Conservation (phyloP, 2,113 vertebrate genomes). For the Burhinus bistriatus region DNA sequence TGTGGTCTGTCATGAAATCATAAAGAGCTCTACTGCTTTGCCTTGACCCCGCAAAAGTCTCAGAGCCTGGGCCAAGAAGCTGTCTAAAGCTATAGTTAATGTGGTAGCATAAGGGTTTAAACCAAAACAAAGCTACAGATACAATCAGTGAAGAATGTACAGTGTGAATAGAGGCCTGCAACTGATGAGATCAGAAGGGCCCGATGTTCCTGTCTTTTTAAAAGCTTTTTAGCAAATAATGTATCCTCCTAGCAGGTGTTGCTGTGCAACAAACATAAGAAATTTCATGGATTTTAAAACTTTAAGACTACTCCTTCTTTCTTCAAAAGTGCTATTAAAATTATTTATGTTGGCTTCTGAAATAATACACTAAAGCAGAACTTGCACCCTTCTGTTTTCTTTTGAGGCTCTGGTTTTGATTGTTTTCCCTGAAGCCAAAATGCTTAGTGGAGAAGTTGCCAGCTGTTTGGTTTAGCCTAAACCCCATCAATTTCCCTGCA, state of each 20-base stretch:
- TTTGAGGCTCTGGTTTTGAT: neutral
- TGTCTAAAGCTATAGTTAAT: constrained; percentile 31
- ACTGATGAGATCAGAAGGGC: neutral
- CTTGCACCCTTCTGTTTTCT: neutral
- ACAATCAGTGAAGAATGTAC: neutral
- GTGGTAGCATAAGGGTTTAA: neutral
- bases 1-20: constrained; percentile 57
- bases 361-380: neutral
- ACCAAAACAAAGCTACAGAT: constrained; percentile 15
- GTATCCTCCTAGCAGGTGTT: neutral
- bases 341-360: neutral
- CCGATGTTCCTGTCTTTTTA: neutral
- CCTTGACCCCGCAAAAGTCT: neutral
- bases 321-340: neutral
- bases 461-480: neutral
- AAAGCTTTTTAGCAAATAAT: neutral
- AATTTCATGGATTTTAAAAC: neutral
- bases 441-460: neutral
- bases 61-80: constrained; percentile 46
- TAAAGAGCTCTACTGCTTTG: constrained; percentile 6
- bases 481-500: neutral
- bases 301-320: neutral
- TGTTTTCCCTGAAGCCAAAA: neutral
- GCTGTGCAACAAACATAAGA: neutral
- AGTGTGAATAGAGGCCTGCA: neutral